These are phyloP conservation scores for Anguilla rostrata DNA, from an alignment of 2,113 vertebrate species.

Conservation along the genomic window DNA sequence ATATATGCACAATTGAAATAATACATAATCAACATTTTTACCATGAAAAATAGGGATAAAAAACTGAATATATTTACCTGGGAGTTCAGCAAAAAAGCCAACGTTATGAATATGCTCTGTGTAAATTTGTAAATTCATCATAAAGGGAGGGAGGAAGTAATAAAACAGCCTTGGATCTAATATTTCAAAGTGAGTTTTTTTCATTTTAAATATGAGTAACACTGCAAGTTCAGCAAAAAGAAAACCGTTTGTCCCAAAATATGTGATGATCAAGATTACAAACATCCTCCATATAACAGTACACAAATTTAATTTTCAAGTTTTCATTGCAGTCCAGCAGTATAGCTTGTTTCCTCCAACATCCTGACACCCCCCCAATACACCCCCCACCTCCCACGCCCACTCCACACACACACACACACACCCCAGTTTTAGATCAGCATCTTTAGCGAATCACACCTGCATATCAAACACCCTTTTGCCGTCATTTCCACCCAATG, in stretches of 20 bases:
- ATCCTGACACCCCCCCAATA: too few species aligned
- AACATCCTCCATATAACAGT: neutral
- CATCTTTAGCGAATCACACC: neutral
- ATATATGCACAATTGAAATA: neutral
- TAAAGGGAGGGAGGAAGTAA: neutral
- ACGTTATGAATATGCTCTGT: neutral
- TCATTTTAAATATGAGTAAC: neutral
- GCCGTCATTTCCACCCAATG: neutral
- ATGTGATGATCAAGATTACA: neutral
- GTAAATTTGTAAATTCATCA: neutral
- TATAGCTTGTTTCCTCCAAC: neutral
- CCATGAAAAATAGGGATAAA: neutral
- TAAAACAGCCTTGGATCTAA: neutral
- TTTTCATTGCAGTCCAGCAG: neutral
- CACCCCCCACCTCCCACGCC: too few species aligned
- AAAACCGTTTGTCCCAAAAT: neutral
- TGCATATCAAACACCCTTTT: neutral
- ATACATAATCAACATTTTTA: neutral
- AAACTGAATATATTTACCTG: neutral
- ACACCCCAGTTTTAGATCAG: neutral
- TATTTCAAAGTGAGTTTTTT: neutral
- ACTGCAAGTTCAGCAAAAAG: neutral
- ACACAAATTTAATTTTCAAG: neutral
- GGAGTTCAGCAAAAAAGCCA: neutral
- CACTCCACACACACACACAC: too few species aligned